Percentiles rank a stretch among this genome's conserved stretches.
phyloP scores from a whole-genome alignment of 1,140 invertebrate species.

The Amphibalanus amphitrite region DNA sequence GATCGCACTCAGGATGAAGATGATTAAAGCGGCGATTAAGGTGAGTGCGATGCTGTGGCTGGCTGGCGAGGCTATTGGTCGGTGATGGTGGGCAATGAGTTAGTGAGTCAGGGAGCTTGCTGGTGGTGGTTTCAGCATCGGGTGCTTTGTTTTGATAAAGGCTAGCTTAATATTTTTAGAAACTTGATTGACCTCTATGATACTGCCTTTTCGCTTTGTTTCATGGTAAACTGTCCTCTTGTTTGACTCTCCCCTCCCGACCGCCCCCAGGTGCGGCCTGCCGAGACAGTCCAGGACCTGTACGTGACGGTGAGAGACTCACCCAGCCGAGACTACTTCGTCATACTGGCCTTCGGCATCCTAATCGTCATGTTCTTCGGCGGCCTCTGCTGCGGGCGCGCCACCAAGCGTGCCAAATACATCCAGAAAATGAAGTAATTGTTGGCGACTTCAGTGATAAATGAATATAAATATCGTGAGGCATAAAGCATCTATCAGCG shows the following conservation, averaged over 20 bases:
- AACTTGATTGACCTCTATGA: background rate
- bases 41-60: too few species aligned
- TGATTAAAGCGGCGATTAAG: slow-evolving; percentile 71
- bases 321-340: slow-evolving; percentile 56
- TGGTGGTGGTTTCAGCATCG: background rate
- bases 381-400: slow-evolving; percentile 61
- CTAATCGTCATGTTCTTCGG: slow-evolving; percentile 60
- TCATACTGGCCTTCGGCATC: slow-evolving; percentile 45
- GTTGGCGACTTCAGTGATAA: too few species aligned
- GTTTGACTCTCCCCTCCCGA: slow-evolving; percentile 10
- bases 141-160: background rate
- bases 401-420: slow-evolving; percentile 47
- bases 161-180: background rate
- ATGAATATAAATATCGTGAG: too few species aligned
- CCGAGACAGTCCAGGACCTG: slow-evolving; percentile 50
- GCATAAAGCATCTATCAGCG: too few species aligned
- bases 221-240: slow-evolving; percentile 11
- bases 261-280: slow-evolving; percentile 30
- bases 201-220: slow-evolving; percentile 20
- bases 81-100: background rate
- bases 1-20: slow-evolving; percentile 59
- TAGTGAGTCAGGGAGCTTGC: background rate
- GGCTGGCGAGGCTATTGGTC: slow-evolving; percentile 9
- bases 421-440: slow-evolving; percentile 37
- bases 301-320: slow-evolving; percentile 46